Percentiles rank a stretch among this genome's conserved stretches.
These are phyloP conservation scores for Philotrypesis tridentata DNA, from an alignment of 1,140 invertebrate genomes.

Conservation along the genomic window DNA sequence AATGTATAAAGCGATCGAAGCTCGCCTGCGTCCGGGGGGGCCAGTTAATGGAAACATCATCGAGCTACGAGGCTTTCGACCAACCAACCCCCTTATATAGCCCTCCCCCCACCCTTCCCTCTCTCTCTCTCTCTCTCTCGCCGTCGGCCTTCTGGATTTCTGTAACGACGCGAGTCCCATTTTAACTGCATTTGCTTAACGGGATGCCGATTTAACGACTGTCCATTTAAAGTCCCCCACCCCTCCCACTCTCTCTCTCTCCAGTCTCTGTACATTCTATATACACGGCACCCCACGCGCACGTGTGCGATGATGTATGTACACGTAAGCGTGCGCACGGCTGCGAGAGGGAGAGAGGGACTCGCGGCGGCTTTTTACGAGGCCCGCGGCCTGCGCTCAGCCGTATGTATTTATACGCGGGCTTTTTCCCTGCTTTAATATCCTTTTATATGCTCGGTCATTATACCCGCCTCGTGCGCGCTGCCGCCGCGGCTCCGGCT, in stretches of 20 bases:
- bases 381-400: neutral
- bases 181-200: constrained; percentile 45
- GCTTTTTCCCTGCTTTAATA: constrained; percentile 43
- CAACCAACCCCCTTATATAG: neutral
- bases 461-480: constrained; percentile 29
- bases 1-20: constrained; percentile 9
- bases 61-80: constrained; percentile 1
- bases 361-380: constrained; percentile 38
- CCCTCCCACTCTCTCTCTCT: too few relatives aligned
- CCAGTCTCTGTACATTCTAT: neutral
- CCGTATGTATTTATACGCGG: constrained; percentile 32
- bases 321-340: neutral
- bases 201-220: constrained; percentile 42
- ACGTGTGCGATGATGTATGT: neutral
- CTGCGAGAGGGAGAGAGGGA: neutral
- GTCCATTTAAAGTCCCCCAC: constrained; percentile 40
- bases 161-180: constrained; percentile 12
- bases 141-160: neutral
- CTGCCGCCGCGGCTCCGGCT: neutral
- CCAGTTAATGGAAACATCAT: constrained; percentile 26
- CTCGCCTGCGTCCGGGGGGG: neutral
- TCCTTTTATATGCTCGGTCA: constrained; percentile 46
- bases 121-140: too few relatives aligned
- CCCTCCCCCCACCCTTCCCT: too few relatives aligned
- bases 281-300: neutral